Conservation (phyloP, 2,797 vertebrate genomes). For the Pantherophis alleghaniensis region DNA sequence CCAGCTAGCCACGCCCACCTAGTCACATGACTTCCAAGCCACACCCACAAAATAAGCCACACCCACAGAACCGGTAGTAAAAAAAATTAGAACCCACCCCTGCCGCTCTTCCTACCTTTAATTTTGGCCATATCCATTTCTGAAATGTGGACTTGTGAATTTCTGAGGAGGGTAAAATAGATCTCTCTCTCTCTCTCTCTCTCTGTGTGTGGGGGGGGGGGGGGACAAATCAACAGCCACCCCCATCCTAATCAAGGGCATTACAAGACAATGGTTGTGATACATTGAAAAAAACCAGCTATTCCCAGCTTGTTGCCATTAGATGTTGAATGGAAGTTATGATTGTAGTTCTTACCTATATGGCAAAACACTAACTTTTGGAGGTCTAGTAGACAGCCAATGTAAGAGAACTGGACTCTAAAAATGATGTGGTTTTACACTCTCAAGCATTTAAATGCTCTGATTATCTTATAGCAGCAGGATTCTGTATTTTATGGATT, state of each 20-base stretch:
- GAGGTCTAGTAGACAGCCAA: not conserved
- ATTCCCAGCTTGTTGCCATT: not conserved
- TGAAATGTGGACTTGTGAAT: not conserved
- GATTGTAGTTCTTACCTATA: not conserved
- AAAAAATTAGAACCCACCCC: too few species aligned
- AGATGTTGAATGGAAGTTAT: not conserved
- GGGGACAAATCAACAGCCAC: not conserved
- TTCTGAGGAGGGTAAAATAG: not conserved
- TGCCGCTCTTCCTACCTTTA: not conserved
- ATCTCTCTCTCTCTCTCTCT: too few species aligned
- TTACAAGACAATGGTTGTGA: not conserved
- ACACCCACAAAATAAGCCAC: too few species aligned
- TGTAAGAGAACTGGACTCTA: not conserved
- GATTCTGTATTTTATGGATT: too few species aligned
- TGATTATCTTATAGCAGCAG: not conserved
- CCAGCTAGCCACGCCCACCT: too few species aligned
- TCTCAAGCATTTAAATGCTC: not conserved
- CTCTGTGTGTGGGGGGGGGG: rapidly evolving
- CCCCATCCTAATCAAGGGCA: too few species aligned
- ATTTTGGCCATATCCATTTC: too few species aligned
- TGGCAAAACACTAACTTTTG: not conserved
- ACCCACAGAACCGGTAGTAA: too few species aligned
- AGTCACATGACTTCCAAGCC: too few species aligned
- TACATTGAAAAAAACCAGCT: not conserved
- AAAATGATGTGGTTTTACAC: not conserved